Conservation (phyloP, 92 coral and sea anemone species). For the Chrysogorgia sp. region DNA sequence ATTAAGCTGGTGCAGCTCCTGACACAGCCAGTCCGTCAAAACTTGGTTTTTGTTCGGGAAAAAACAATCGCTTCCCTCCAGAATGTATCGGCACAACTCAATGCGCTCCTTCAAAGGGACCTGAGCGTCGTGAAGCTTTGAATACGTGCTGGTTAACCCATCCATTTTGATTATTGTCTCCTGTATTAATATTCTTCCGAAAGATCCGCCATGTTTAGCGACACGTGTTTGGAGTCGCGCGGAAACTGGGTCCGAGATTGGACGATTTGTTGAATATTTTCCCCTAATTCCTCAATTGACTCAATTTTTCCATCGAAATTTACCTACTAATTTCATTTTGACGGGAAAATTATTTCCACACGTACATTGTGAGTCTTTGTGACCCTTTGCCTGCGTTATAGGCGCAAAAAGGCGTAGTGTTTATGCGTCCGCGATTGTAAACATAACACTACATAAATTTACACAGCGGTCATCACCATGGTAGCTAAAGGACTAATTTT, state of each 20-base stretch:
- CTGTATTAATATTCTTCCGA: neutral
- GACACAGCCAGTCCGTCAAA: constrained; percentile 28
- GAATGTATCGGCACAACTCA: constrained; percentile 12
- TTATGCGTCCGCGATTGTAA: neutral
- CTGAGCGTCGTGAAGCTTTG: constrained; percentile 19
- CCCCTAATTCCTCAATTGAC: no score
- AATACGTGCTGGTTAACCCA: constrained; percentile 2
- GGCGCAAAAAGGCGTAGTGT: no score
- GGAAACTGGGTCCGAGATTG: no score
- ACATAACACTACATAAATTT: neutral
- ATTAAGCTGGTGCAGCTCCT: neutral
- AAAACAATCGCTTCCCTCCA: neutral
- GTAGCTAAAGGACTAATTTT: neutral
- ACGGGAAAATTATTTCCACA: no score
- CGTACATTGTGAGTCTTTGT: no score
- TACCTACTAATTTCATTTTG: no score
- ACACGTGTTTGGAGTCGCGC: no score
- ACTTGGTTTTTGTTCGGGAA: constrained; percentile 38
- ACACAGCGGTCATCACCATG: constrained; percentile 37
- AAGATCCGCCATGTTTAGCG: neutral
- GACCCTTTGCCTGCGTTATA: no score
- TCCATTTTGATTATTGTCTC: constrained; percentile 1
- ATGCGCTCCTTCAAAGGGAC: constrained; percentile 39
- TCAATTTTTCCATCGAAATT: no score
- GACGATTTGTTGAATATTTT: no score